Percentiles rank a stretch among this genome's conserved stretches.
Evolutionary conservation across 2,797 vertebrate genomes (phyloP).

Genomic region (Denticeps clupeoides): DNA sequence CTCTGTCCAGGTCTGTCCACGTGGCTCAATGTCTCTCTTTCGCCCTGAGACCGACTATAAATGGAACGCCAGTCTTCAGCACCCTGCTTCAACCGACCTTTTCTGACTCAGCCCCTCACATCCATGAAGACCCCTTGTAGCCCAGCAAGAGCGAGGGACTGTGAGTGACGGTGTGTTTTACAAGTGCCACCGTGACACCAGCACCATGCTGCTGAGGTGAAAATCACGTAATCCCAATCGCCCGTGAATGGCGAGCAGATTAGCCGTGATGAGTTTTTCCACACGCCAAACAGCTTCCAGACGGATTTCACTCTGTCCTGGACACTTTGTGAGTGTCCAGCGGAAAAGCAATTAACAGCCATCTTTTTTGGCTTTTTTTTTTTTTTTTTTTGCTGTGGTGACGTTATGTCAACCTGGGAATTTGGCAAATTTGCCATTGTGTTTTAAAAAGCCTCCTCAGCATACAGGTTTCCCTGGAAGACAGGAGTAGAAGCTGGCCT

Average conservation of each 20-base stretch:
- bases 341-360: constrained; percentile 30
- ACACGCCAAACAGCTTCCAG: constrained; percentile 39
- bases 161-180: too few species aligned
- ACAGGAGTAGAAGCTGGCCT: too few species aligned
- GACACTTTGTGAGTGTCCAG: constrained; percentile 30
- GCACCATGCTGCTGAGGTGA: constrained; percentile 44
- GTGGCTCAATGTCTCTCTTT: background rate
- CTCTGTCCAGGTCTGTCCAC: constrained; percentile 82
- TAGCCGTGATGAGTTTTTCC: constrained; percentile 51
- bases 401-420: background rate
- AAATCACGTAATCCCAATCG: constrained; percentile 51
- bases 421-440: background rate
- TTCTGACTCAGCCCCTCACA: background rate
- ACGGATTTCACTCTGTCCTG: constrained; percentile 36
- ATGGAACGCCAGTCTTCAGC: too few species aligned
- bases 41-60: too few species aligned
- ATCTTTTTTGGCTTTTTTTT: constrained; percentile 1
- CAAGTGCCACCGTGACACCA: too few species aligned
- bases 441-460: too few species aligned
- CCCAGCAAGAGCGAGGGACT: too few species aligned
- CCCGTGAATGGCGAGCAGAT: constrained; percentile 53
- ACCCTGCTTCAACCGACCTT: background rate
- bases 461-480: too few species aligned
- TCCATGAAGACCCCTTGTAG: too few species aligned
- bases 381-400: constrained; percentile 4